Conservation (phyloP, 2,113 vertebrate species). For the Pygathrix nemaeus region DNA sequence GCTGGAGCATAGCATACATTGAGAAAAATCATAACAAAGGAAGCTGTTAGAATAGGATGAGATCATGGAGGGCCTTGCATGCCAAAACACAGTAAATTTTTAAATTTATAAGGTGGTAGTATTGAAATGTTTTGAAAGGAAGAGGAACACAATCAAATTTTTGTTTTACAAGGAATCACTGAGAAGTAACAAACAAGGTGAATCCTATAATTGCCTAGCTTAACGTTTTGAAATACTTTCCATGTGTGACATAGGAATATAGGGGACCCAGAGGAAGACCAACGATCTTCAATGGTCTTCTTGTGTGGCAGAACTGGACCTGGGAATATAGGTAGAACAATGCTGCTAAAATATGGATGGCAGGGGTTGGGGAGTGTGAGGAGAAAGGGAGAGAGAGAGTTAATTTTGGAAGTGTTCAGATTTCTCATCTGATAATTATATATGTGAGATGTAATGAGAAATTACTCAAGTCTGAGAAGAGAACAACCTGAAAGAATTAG, state of each 20-base stretch:
- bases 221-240: not conserved
- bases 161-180: not conserved
- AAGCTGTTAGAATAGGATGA: not conserved
- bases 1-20: not conserved
- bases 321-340: not conserved
- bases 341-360: not conserved
- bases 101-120: not conserved
- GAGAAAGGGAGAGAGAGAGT: too few species aligned
- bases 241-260: not conserved
- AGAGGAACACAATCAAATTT: not conserved
- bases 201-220: not conserved
- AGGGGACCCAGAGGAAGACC: not conserved
- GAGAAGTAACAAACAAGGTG: not conserved
- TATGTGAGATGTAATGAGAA: not conserved
- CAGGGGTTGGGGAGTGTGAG: too few species aligned
- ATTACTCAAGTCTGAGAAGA: not conserved
- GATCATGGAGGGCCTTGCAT: not conserved
- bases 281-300: not conserved
- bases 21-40: not conserved
- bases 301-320: not conserved
- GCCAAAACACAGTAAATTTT: not conserved
- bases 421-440: not conserved
- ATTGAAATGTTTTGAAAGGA: not conserved
- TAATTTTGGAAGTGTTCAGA: not conserved
- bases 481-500: not conserved